A percentile compares a stretch with the other conserved stretches of the same genome.
Evolutionary conservation across 2,888 invertebrate species (phyloP).

Genomic region (Erebia ligea): DNA sequence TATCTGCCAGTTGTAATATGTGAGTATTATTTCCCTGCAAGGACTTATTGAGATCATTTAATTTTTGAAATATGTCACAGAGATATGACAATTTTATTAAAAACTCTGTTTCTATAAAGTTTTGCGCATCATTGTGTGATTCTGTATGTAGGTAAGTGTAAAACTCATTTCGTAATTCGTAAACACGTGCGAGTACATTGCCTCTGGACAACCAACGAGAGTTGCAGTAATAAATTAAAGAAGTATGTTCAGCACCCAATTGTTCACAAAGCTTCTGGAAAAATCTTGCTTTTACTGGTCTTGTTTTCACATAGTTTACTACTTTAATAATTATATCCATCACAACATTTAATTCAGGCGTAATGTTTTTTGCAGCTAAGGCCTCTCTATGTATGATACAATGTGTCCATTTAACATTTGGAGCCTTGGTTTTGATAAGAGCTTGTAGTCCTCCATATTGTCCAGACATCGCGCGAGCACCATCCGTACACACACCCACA

Average conservation of each 20-base stretch:
- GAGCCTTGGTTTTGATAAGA: slow-evolving; percentile 33
- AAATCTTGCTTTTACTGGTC: background rate
- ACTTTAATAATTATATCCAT: slow-evolving; percentile 18
- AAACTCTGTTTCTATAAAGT: too few relatives aligned
- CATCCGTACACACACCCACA: slow-evolving; percentile 21
- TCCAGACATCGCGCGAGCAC: slow-evolving; percentile 30
- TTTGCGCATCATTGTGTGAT: too few relatives aligned
- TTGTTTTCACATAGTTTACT: background rate
- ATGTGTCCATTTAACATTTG: slow-evolving; percentile 36
- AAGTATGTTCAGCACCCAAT: slow-evolving; percentile 14
- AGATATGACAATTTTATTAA: slow-evolving; percentile 35
- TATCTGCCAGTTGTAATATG: background rate
- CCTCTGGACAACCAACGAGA: slow-evolving; percentile 17
- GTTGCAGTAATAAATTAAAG: slow-evolving; percentile 28
- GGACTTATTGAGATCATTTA: slow-evolving; percentile 36
- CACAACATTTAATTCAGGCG: slow-evolving; percentile 28
- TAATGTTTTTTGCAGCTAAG: slow-evolving; percentile 34
- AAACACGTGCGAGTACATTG: slow-evolving; percentile 34
- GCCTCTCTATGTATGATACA: slow-evolving; percentile 38
- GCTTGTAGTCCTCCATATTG: slow-evolving; percentile 34
- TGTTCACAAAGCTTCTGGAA: background rate
- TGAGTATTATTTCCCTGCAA: slow-evolving; percentile 31
- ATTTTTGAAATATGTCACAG: slow-evolving; percentile 36
- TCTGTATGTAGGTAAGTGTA: slow-evolving; percentile 31
- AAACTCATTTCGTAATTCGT: slow-evolving; percentile 36